These are phyloP conservation scores for Australoheros facetus DNA, from an alignment of 2,797 vertebrate genomes.

Conservation along the genomic window DNA sequence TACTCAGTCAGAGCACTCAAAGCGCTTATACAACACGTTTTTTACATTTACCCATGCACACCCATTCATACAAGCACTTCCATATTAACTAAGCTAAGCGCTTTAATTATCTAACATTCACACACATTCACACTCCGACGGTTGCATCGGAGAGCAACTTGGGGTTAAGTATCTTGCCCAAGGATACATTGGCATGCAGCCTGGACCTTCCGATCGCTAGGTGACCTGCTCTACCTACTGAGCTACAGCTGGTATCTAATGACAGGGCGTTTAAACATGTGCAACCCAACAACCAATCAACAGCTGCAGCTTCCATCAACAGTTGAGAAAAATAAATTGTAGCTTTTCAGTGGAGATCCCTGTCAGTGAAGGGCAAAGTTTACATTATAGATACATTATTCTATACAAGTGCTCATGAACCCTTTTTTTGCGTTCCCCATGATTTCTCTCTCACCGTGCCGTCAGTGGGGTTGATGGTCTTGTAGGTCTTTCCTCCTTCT, in stretches of 20 bases:
- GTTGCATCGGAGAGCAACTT: no score
- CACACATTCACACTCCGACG: no score
- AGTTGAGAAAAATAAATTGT: background rate
- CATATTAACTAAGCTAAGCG: no score
- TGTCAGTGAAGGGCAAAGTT: background rate
- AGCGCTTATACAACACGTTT: no score
- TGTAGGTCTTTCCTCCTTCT: slow-evolving; percentile 83
- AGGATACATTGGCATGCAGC: no score
- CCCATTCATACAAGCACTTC: no score
- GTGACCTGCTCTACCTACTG: no score
- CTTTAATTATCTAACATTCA: no score
- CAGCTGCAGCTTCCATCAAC: background rate
- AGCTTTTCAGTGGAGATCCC: background rate
- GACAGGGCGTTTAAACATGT: background rate
- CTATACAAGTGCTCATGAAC: background rate
- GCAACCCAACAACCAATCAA: background rate
- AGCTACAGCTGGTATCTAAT: background rate
- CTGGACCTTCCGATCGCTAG: no score
- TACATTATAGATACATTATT: background rate
- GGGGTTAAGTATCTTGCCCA: no score
- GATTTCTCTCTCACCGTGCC: slow-evolving; percentile 71
- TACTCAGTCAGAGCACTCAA: no score
- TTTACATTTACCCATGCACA: no score
- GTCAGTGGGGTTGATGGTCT: slow-evolving; percentile 87
- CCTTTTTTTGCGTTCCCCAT: background rate